Evolutionary conservation across 2,888 invertebrate species (phyloP).

Genomic region (Hypsopygia costalis): DNA sequence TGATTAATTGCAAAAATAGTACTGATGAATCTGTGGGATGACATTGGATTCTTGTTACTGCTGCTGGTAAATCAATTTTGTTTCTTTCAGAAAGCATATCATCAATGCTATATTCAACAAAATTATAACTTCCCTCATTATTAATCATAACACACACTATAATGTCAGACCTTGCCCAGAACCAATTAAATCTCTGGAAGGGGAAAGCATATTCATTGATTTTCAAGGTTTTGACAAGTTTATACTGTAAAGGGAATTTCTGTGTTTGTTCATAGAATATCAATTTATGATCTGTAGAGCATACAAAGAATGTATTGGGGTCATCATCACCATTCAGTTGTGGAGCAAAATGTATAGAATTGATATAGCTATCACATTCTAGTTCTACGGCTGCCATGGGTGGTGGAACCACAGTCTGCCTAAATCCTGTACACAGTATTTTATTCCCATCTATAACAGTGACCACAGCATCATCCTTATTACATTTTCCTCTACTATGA

Average conservation of each 20-base stretch:
- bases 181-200: constrained; percentile 74
- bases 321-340: constrained; percentile 28
- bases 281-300: constrained; percentile 51
- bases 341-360: constrained; percentile 81
- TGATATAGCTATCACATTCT: constrained; percentile 75
- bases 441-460: constrained; percentile 89
- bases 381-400: constrained; percentile 87
- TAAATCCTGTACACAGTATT: constrained; percentile 86
- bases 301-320: constrained; percentile 66
- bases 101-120: constrained; percentile 46
- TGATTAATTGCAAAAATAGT: constrained; percentile 46
- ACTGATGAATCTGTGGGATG: constrained; percentile 42
- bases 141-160: constrained; percentile 56
- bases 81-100: constrained; percentile 30
- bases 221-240: constrained; percentile 31
- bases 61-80: constrained; percentile 37
- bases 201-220: constrained; percentile 45
- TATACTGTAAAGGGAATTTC: constrained; percentile 55
- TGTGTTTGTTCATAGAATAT: constrained; percentile 53
- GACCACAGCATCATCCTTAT: constrained; percentile 81
- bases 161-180: constrained; percentile 71
- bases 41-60: constrained; percentile 43
- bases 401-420: constrained; percentile 88
- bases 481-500: constrained; percentile 72
- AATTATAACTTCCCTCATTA: constrained; percentile 32